Percentiles rank a stretch among this genome's conserved stretches.
These are phyloP conservation scores for Acrobasis suavella DNA, from an alignment of 2,888 invertebrate genomes.

Conservation along the genomic window DNA sequence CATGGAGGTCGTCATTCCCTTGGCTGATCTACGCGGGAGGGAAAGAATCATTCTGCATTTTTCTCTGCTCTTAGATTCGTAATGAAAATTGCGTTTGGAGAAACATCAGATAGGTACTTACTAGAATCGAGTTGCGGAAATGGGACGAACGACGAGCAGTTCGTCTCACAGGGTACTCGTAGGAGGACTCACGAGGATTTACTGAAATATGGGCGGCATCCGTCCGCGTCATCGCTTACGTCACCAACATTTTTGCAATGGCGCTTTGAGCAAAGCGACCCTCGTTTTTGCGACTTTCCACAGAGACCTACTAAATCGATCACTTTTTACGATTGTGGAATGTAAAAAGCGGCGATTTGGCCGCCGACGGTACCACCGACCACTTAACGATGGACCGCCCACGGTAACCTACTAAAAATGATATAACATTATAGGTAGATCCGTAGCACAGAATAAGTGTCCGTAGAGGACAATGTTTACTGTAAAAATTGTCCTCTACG, in stretches of 20 bases:
- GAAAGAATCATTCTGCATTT: too few relatives aligned
- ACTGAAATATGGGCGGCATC: constrained; percentile 18
- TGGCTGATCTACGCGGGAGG: too few relatives aligned
- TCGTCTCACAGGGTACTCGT: too few relatives aligned
- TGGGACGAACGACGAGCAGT: too few relatives aligned
- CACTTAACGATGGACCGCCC: background rate
- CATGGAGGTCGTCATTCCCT: too few relatives aligned
- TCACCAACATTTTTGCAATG: constrained; percentile 23
- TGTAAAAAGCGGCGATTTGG: constrained; percentile 25
- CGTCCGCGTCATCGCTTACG: constrained; percentile 10
- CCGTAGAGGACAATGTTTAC: too few relatives aligned
- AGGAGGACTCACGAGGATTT: constrained; percentile 5
- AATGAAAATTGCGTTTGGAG: too few relatives aligned
- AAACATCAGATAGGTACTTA: too few relatives aligned
- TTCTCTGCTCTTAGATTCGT: background rate
- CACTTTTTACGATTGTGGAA: constrained; percentile 29
- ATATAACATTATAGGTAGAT: too few relatives aligned
- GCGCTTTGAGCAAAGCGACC: constrained; percentile 35
- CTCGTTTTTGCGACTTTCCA: constrained; percentile 38
- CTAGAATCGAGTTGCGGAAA: too few relatives aligned
- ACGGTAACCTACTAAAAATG: background rate
- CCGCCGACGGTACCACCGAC: constrained; percentile 15
- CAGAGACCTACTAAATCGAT: constrained; percentile 32
- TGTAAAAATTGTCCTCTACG: too few relatives aligned
- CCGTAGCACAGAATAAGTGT: too few relatives aligned